Conservation (phyloP, 2,797 vertebrate genomes). For the Tenualosa thibaudeaui region DNA sequence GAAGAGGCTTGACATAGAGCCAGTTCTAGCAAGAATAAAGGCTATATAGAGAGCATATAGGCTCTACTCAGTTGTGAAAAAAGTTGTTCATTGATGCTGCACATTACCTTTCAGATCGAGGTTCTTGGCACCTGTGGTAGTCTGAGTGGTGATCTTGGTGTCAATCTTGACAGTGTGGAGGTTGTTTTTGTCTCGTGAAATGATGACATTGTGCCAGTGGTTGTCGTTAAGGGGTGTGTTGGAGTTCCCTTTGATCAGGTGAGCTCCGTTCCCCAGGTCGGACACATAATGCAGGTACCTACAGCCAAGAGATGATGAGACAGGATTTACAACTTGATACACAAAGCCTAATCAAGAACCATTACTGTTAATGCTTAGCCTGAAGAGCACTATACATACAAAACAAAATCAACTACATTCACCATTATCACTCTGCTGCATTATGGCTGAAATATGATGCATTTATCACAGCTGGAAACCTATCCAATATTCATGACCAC, state of each 20-base stretch:
- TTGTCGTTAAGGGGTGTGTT: slow-evolving; percentile 97
- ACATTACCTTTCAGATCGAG: slow-evolving; percentile 91
- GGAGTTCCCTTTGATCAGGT: slow-evolving; percentile 97
- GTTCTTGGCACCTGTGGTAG: slow-evolving; percentile 95
- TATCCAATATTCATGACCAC: not conserved
- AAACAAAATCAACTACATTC: not conserved
- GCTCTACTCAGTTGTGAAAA: not conserved
- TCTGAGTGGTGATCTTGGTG: slow-evolving; percentile 97
- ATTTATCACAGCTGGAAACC: not conserved
- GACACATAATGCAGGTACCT: slow-evolving; percentile 98
- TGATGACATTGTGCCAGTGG: slow-evolving; percentile 99
- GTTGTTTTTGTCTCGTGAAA: slow-evolving; percentile 95
- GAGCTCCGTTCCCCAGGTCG: slow-evolving; percentile 95
- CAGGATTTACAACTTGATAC: not conserved
- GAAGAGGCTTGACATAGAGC: not conserved
- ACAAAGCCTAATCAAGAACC: not conserved
- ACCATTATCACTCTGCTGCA: not conserved
- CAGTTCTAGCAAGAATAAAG: not conserved
- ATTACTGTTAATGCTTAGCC: not conserved
- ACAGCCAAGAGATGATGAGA: not conserved
- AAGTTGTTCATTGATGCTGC: no score
- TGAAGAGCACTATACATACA: no score
- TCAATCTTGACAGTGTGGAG: slow-evolving; percentile 98
- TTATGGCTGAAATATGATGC: not conserved
- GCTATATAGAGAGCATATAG: not conserved